Base-by-base conservation (phyloP, 35 echinoderm and acorn worm species). In the Holothuria glaberrima region DNA sequence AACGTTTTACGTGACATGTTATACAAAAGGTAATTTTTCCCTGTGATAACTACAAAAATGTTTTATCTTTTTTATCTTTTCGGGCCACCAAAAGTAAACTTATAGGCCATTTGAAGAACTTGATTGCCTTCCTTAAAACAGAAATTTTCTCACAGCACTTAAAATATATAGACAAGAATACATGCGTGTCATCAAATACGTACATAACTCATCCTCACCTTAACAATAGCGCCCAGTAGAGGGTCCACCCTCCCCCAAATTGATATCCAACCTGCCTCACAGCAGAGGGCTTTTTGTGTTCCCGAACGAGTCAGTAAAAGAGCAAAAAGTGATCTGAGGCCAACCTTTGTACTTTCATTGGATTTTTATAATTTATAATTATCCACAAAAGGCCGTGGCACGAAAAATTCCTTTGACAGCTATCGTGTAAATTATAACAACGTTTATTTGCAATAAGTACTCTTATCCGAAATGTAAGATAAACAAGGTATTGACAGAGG, bases 391-490 rank as follows among this genome's bases (percentile, higher is more conserved):
- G 63, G 29, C 24, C 48, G 28, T 31, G 58, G 58, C 20, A 83
- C 9, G 26, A 13, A 19, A 57, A 52, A 5, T 54, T 27, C 58
- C 58, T 34, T 19, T 83, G 48, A 59, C 79, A 48, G 79, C 29
- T 83, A 59, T 32, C 48, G 79, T 59, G 79, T 21, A 28, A 59
- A 59, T 52, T 58, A 21, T 83, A 61, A 83, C 79, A 83, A 83
- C 38, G 44, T 46, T 46, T 46, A 46, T 46, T 46, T 46, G 44
- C 44, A 4, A 10, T 46, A 46, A 46, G 44, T 46, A 46, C 44
- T 46, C 16, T 83, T 20, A 83, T 26, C 79, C 31, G 52, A 59
- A 83, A 83, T 83, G 44, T 31, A 59, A 83, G 28, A 83, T 83
- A 83, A 83, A 83, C 79, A 81, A 48, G 46, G n/a, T 50, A 44